Base-by-base conservation (phyloP, 2,113 vertebrate species). In the Phalacrocorax brasilianus region DNA sequence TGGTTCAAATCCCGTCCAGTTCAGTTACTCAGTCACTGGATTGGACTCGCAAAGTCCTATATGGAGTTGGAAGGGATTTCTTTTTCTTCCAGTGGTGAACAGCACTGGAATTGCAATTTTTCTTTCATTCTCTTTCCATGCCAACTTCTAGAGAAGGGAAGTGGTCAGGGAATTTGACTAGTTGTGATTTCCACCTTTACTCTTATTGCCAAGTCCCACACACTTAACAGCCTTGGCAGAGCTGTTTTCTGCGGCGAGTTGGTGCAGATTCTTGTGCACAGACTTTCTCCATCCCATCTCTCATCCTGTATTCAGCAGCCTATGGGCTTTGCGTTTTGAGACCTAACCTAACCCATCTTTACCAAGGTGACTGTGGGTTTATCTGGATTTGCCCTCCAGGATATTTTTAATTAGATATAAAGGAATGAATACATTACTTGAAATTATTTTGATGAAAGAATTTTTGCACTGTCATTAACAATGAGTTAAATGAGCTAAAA, bases 401-500 rank as follows among this genome's bases (percentile, higher is more conserved):
- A 76, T 89, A 89, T 94, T 88, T 94, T 93, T 95, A 96, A 75
- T 96, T 91, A 91, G 73, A 68, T 67, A 26, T 85, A 93, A 97
- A 95, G 83, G 70, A 94, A 83, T 94, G 80, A 84, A 94, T 96
- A 72, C 79, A 83, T 94, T 94, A 75, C 71, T 95, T 97, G 56
- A 96, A 90, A 95, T 95, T 94, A 77, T 91, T 95, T 70, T 93
- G 62, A 89, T 96, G 76, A 89, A 95, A 94, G 71, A 62, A 67
- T 63, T 94, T 89, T 91, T 76, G 66, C 87, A 12, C 70, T 95
- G 75, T 89, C 84, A 90, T 96, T 96, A 96, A 73, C 73, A 67
- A 88, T 84, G 89, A 96, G 88, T 93, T 95, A 84, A 88, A 96
- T 91, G 88, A 97, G 89, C 81, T 75, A 91, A 96, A 83, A 93